phyloP scores from a whole-genome alignment of 2,888 invertebrate species.

The Drosophila leonis region DNA sequence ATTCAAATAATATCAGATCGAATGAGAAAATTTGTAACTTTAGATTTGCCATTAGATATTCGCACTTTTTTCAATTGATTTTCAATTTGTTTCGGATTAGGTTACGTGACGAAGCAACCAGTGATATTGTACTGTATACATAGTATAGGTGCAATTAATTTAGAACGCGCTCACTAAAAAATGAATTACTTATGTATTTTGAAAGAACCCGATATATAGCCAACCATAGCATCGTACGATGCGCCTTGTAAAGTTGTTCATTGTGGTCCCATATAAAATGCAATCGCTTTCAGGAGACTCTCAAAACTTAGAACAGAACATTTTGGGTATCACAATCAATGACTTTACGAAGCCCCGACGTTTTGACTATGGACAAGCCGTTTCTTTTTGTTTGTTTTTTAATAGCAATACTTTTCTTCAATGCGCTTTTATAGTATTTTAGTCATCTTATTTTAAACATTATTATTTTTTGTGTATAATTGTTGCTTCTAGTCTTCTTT shows the following conservation, averaged over 20 bases:
- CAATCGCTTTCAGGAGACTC: conserved; percentile 81
- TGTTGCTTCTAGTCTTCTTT: conserved; percentile 85
- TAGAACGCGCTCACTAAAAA: conserved; percentile 83
- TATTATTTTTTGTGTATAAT: conserved; percentile 82
- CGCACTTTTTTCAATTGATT: conserved; percentile 66
- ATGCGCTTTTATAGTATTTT: conserved; percentile 81
- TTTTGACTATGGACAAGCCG: conserved; percentile 49
- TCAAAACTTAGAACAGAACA: conserved; percentile 31
- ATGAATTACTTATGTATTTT: conserved; percentile 57
- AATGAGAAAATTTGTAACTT: conserved; percentile 41
- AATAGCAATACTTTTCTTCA: conserved; percentile 69
- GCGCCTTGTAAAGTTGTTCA: conserved; percentile 82
- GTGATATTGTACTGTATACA: conserved; percentile 86
- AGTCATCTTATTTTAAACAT: conserved; percentile 78
- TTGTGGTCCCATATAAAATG: conserved; percentile 53
- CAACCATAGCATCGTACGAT: conserved; percentile 38
- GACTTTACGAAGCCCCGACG: conserved; percentile 70
- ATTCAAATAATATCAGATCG: conserved; percentile 43
- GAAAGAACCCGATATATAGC: conserved; percentile 39
- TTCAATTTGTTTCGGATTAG: conserved; percentile 79
- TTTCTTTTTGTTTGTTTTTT: conserved; percentile 60
- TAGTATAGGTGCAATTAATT: conserved; percentile 86
- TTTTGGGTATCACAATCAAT: conserved; percentile 68
- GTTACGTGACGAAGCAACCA: conserved; percentile 85
- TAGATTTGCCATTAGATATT: conserved; percentile 55